Conservation (phyloP, 2,113 vertebrate species). For the Isurus oxyrinchus region DNA sequence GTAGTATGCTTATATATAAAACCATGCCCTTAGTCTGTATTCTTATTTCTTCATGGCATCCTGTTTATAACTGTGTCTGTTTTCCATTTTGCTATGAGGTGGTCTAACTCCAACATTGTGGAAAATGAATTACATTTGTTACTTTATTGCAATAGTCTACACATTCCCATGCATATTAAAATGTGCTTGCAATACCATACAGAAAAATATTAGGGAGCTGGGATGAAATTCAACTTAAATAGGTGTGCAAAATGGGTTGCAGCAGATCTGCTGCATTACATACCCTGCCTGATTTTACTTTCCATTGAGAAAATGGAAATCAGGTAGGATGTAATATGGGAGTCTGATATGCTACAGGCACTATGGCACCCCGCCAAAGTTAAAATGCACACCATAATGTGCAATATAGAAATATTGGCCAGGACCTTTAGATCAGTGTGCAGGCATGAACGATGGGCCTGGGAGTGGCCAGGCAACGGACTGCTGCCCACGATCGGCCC, state of each 20-base stretch:
- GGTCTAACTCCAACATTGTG: slow-evolving; percentile 17
- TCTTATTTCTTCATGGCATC: neutral
- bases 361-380: neutral
- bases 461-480: too few species aligned
- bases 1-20: slow-evolving; percentile 1
- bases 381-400: neutral
- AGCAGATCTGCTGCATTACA: neutral
- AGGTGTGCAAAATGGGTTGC: neutral
- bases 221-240: neutral
- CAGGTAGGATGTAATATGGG: neutral
- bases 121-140: slow-evolving; percentile 31
- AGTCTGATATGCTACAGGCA: neutral
- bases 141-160: neutral
- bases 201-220: neutral
- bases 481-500: too few species aligned
- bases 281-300: neutral
- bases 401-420: neutral
- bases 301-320: neutral
- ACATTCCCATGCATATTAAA: neutral
- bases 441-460: too few species aligned
- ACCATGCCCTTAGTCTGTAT: neutral
- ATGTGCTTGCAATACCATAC: neutral
- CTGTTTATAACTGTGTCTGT: neutral
- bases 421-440: too few species aligned
- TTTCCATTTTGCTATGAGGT: slow-evolving; percentile 16